These are phyloP conservation scores for Apodemia hepburni DNA, from an alignment of 2,888 invertebrate species.

Conservation along the genomic window DNA sequence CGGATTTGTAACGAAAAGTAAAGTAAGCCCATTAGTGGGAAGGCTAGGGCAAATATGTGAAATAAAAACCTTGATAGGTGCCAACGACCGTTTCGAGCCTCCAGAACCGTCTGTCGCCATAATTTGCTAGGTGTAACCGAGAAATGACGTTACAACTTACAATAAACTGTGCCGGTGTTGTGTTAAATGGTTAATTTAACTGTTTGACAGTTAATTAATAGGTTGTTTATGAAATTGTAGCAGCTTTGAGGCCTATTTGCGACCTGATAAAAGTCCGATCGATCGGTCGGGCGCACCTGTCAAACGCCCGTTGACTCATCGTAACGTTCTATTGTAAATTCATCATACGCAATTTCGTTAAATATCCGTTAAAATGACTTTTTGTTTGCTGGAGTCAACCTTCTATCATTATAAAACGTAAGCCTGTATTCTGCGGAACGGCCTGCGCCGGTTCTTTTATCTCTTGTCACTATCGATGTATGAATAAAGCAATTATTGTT, in stretches of 20 bases:
- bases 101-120: conserved; percentile 64
- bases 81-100: conserved; percentile 44
- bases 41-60: conserved; percentile 35
- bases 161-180: conserved; percentile 20
- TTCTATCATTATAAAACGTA: neutral
- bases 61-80: conserved; percentile 33
- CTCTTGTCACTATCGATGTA: neutral
- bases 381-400: conserved; percentile 14
- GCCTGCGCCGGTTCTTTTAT: neutral
- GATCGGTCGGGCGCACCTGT: conserved; percentile 74
- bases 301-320: conserved; percentile 76
- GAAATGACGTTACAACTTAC: conserved; percentile 53
- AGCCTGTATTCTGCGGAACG: neutral
- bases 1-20: conserved; percentile 39
- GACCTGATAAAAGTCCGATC: conserved; percentile 44
- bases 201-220: neutral
- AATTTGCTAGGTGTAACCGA: conserved; percentile 67
- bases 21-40: conserved; percentile 33
- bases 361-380: conserved; percentile 41
- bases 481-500: neutral
- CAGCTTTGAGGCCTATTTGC: conserved; percentile 3
- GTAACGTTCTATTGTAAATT: conserved; percentile 46
- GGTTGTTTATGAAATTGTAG: neutral
- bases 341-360: conserved; percentile 61
- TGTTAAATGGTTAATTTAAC: neutral